phyloP scores from a whole-genome alignment of 2,888 invertebrate genomes.

The Hydroisotoma schaefferi region DNA sequence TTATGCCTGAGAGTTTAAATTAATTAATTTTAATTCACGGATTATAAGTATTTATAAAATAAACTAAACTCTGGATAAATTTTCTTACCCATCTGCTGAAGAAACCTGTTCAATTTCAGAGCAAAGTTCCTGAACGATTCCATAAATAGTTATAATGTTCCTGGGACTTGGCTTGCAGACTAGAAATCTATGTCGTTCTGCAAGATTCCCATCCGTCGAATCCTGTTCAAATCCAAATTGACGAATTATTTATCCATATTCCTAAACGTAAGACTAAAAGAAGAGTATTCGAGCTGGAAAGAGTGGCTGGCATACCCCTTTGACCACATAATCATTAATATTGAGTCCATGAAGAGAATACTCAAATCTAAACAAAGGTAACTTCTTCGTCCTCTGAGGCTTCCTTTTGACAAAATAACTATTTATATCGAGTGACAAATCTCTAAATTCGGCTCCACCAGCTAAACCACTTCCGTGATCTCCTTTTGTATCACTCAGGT shows the following conservation, averaged over 20 bases:
- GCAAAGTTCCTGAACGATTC: slow-evolving; percentile 76
- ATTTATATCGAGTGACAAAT: slow-evolving; percentile 52
- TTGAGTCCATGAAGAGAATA: slow-evolving; percentile 61
- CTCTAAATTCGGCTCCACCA: slow-evolving; percentile 25
- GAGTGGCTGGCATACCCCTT: slow-evolving; percentile 49
- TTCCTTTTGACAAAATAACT: slow-evolving; percentile 55
- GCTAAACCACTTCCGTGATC: slow-evolving; percentile 37
- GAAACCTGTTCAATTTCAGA: slow-evolving; percentile 74
- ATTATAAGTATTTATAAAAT: not conserved
- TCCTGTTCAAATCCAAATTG: slow-evolving; percentile 27
- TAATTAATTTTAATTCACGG: not conserved
- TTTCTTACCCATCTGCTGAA: slow-evolving; percentile 28
- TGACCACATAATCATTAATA: slow-evolving; percentile 55
- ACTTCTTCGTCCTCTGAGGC: slow-evolving; percentile 49
- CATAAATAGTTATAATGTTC: slow-evolving; percentile 73
- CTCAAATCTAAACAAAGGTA: slow-evolving; percentile 67
- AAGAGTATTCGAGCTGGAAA: slow-evolving; percentile 10
- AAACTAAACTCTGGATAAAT: not conserved
- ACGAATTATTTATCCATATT: slow-evolving; percentile 5
- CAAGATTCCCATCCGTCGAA: slow-evolving; percentile 32
- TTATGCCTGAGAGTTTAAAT: slow-evolving; percentile 53
- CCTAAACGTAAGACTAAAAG: not conserved
- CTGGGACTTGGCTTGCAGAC: slow-evolving; percentile 74
- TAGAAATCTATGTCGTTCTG: slow-evolving; percentile 58
- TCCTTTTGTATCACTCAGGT: slow-evolving; percentile 43